Evolutionary conservation across 2,888 invertebrate species (phyloP), one percentile per base, ranked within the genome.

Genomic region (Eumerus sabulonum): DNA sequence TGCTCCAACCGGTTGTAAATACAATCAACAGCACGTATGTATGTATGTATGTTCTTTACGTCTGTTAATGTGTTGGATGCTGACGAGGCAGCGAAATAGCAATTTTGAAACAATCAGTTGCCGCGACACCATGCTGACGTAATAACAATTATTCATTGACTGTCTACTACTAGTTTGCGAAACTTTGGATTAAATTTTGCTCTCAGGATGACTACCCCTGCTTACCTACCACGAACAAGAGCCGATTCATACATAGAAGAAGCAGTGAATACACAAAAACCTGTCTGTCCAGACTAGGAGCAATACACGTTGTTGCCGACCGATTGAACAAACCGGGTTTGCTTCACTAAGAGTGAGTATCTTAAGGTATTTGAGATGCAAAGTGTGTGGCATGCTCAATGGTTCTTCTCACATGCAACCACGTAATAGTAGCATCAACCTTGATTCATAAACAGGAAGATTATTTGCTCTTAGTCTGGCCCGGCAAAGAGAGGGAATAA

Each of bases 111-210:
- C 7, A 27, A 4, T 2, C 27, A 27, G 27, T 27, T 7, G 27
- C 27, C 27, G 27, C 27, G 27, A 27, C 27, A 27, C 7, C 27
- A 27, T 27, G 2, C 27, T 79, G 79, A 79, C 79, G 79, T 74
- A 73, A 74, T 68, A 64, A n/a, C 50, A 42, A 63, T 59, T 64
- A 70, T 74, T 79, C 77, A 79, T 73, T 74, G 79, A 79, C 57
- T 62, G 70, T 76, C 76, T 71, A 54, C 60, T 44, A 68, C 54
- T 63, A 56, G 73, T 50, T 62, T 40, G 54, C 57, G 66, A 48
- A 47, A n/a, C 2, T 54, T 60, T 71, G 35, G n/a, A n/a, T 38
- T 48, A 47, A 35, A 36, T 60, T 40, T 70, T 79, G n/a, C n/a
- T n/a, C n/a, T n/a, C n/a, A n/a, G n/a, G n/a, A n/a, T n/a, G n/a